Percentiles rank a stretch among this genome's conserved stretches.
Evolutionary conservation across 1,140 invertebrate species (phyloP).

Genomic region (Stratiolaelaps scimitus): DNA sequence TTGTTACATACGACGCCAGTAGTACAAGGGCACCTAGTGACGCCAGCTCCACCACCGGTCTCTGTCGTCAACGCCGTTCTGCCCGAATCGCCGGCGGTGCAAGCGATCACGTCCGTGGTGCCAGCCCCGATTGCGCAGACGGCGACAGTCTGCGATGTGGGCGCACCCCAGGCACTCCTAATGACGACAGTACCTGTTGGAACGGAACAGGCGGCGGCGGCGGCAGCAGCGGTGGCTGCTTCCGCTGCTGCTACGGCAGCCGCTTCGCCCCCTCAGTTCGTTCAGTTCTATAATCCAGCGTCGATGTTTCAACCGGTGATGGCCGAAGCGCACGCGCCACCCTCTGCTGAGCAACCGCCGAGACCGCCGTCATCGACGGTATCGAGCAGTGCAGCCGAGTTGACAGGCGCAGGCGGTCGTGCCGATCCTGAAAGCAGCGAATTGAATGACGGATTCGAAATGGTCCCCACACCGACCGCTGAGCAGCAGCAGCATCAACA

Average conservation of each 20-base stretch:
- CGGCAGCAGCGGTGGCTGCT: neutral
- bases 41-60: neutral
- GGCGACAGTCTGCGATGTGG: constrained; percentile 9
- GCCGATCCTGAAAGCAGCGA: neutral
- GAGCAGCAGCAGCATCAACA: neutral
- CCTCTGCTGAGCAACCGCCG: constrained; percentile 25
- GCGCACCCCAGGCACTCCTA: neutral
- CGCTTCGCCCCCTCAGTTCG: neutral
- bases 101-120: constrained; percentile 19
- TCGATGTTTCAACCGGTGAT: constrained; percentile 21
- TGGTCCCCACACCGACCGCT: constrained; percentile 12
- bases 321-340: neutral
- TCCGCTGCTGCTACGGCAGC: neutral
- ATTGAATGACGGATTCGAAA: constrained; percentile 24
- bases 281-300: constrained; percentile 22
- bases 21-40: too few relatives aligned
- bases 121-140: constrained; percentile 24
- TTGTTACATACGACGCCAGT: too few relatives aligned
- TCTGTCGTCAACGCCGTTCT: neutral
- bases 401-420: neutral
- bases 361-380: constrained; percentile 23
- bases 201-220: neutral
- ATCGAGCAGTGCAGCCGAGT: constrained; percentile 27
- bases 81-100: constrained; percentile 5
- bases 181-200: neutral